Conservation (phyloP, 2,797 vertebrate species). For the Syncerus caffer region DNA sequence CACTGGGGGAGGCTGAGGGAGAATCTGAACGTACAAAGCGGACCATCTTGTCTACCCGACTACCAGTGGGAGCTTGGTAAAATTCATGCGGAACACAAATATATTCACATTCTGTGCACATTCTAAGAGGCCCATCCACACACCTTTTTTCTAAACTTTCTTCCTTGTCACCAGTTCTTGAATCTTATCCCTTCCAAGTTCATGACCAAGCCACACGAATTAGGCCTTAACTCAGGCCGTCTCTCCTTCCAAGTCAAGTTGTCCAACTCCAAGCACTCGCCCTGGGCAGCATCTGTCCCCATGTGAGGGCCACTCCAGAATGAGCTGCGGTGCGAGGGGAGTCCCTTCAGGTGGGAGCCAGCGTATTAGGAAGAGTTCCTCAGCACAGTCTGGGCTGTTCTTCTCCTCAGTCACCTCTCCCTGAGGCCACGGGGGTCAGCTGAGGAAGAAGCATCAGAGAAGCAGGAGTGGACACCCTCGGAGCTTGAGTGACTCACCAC, state of each 20-base stretch:
- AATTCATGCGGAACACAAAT: neutral
- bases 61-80: neutral
- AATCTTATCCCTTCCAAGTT: neutral
- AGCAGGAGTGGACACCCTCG: too few species aligned
- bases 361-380: neutral
- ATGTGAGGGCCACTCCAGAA: neutral
- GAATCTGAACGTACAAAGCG: neutral
- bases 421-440: neutral
- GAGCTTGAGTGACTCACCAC: neutral
- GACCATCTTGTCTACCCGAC: neutral
- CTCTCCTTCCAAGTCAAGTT: neutral
- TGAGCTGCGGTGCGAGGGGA: accelerated
- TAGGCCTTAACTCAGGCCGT: neutral
- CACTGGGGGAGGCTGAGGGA: neutral
- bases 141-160: neutral
- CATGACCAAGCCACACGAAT: neutral
- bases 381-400: neutral
- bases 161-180: neutral
- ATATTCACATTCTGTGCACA: neutral
- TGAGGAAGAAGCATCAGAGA: neutral
- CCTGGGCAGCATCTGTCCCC: neutral
- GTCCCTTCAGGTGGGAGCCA: neutral
- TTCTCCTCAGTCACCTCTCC: neutral
- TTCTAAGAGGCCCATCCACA: neutral
- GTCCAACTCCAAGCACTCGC: too few species aligned